Base-by-base conservation (phyloP, 2,113 vertebrate species). In the Mola mola region DNA sequence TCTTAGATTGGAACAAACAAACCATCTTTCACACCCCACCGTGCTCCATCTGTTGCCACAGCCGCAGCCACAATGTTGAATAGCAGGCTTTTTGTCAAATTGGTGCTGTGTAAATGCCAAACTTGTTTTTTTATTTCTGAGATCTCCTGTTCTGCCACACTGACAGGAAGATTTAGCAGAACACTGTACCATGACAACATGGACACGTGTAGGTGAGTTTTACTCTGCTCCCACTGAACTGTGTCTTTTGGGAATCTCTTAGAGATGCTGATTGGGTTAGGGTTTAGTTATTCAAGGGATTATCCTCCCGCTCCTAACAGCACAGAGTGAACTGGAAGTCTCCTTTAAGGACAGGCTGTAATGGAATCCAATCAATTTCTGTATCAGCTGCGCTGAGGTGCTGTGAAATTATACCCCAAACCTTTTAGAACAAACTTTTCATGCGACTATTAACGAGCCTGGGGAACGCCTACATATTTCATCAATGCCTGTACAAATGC, bases 31-130 rank as follows among this genome's bases (percentile, higher is more conserved):
- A 15, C 19, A 5, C 55, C 60, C 51, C 0, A 46, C 71, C 55
- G 71, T 51, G 64, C 64, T 57, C 72, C 67, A 78, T 78, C 67
- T 84, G 74, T 53, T 78, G 29, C 48, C 52, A n/a, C n/a, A n/a
- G n/a, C n/a, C n/a, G n/a, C n/a, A n/a, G n/a, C n/a, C n/a, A 37
- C 17, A 66, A 34, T 68, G 63, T 53, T 11, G 7, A 48, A 8
- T 41, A 7, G 24, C 53, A 38, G 55, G 6, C 34, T 55, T 72
- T 34, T 31, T 72, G 42, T 64, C 49, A 60, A 47, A 51, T 48
- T 42, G n/a, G n/a, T n/a, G n/a, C n/a, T n/a, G n/a, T n/a, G n/a
- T n/a, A n/a, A n/a, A n/a, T n/a, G n/a, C n/a, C n/a, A n/a, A n/a
- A n/a, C n/a, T n/a, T n/a, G n/a, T n/a, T n/a, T n/a, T n/a, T n/a